phyloP scores from a whole-genome alignment of 1,140 invertebrate genomes.

The Calliphora vicina region DNA sequence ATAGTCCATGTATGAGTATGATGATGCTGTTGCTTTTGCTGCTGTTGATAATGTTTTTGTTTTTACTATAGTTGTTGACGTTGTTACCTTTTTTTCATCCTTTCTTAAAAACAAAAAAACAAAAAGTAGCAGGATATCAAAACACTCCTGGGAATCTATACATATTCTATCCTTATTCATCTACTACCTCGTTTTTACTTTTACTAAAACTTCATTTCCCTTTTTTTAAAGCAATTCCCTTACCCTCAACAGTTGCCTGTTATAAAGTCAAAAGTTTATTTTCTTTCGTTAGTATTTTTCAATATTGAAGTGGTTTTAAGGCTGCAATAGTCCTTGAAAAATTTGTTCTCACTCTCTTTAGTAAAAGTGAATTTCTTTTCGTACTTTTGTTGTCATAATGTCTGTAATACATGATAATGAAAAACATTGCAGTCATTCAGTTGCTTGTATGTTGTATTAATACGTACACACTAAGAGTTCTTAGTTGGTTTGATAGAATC shows the following conservation, averaged over 20 bases:
- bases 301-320: background rate
- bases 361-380: background rate
- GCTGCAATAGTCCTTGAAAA: background rate
- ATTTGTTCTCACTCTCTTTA: background rate
- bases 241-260: background rate
- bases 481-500: background rate
- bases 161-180: background rate
- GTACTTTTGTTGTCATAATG: background rate
- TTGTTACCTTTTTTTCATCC: background rate
- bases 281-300: background rate
- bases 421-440: background rate
- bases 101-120: background rate
- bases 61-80: background rate
- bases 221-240: background rate
- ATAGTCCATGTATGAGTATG: background rate
- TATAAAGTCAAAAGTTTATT: conserved; percentile 1
- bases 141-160: conserved; percentile 3
- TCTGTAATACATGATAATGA: background rate
- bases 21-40: background rate
- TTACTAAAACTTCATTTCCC: background rate
- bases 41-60: background rate
- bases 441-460: background rate
- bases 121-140: conserved; percentile 12
- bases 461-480: background rate
- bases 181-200: background rate